A percentile compares a stretch with the other conserved stretches of the same genome.
These are phyloP conservation scores for Cylloceria caligata DNA, from an alignment of 2,888 invertebrate genomes.

Conservation along the genomic window DNA sequence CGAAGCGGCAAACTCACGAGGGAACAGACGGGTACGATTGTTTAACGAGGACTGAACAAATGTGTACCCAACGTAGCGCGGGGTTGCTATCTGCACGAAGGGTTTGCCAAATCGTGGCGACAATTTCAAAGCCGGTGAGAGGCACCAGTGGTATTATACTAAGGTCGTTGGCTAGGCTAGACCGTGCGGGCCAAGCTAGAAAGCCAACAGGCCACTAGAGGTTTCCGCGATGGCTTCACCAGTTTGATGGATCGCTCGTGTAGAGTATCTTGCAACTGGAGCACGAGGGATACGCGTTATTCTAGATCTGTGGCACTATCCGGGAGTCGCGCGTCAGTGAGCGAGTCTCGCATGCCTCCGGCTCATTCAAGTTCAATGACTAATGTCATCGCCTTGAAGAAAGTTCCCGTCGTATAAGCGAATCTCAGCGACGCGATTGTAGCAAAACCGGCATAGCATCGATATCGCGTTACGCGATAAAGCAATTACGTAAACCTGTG, in stretches of 20 bases:
- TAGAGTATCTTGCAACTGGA: constrained; percentile 30
- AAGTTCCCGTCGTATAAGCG: neutral
- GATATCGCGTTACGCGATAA: constrained; percentile 45
- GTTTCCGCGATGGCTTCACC: constrained; percentile 31
- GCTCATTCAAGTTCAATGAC: constrained; percentile 62
- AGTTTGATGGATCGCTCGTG: constrained; percentile 52
- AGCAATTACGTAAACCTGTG: constrained; percentile 46
- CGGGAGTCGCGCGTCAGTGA: constrained; percentile 7
- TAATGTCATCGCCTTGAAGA: constrained; percentile 57
- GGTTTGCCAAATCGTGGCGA: constrained; percentile 60
- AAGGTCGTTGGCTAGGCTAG: constrained; percentile 26
- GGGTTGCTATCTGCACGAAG: constrained; percentile 42
- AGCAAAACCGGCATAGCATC: constrained; percentile 34
- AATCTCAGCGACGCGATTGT: neutral
- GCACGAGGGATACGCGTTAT: constrained; percentile 26
- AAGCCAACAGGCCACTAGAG: constrained; percentile 26
- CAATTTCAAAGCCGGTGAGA: constrained; percentile 45
- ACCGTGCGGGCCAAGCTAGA: constrained; percentile 15
- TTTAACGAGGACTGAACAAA: constrained; percentile 41
- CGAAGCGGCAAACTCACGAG: constrained; percentile 27
- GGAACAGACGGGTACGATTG: constrained; percentile 50
- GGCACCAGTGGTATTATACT: neutral
- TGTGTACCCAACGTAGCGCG: neutral
- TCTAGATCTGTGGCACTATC: constrained; percentile 6
- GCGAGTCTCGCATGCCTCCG: constrained; percentile 14